Evolutionary conservation across 1,140 invertebrate species (phyloP).

Genomic region (Geopemphigus sp.): DNA sequence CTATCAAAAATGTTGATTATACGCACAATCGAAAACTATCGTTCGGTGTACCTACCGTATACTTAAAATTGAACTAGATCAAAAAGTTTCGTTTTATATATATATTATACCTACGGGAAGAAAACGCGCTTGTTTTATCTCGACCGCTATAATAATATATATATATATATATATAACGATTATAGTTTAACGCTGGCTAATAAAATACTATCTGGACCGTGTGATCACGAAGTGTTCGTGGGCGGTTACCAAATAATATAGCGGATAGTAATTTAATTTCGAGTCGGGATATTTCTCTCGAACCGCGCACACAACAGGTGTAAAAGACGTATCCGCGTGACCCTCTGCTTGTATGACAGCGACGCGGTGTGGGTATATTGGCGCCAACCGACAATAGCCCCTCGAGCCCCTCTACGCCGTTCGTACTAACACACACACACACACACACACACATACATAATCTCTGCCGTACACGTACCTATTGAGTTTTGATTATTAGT

Average conservation of each 20-base stretch:
- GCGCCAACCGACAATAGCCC: slow-evolving; percentile 37
- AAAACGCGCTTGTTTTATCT: background rate
- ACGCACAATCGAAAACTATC: background rate
- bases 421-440: background rate
- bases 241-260: slow-evolving; percentile 37
- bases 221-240: slow-evolving; percentile 47
- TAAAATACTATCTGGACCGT: slow-evolving; percentile 21
- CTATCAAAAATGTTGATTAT: background rate
- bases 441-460: background rate
- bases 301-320: slow-evolving; percentile 36
- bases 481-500: slow-evolving; percentile 38
- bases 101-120: background rate
- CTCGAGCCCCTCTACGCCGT: slow-evolving; percentile 19
- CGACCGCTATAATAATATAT: background rate
- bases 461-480: slow-evolving; percentile 30
- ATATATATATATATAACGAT: slow-evolving; percentile 30
- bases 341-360: slow-evolving; percentile 25
- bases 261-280: slow-evolving; percentile 47
- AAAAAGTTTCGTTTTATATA: background rate
- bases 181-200: slow-evolving; percentile 7
- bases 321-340: slow-evolving; percentile 47
- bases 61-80: slow-evolving; percentile 23
- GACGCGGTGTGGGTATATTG: slow-evolving; percentile 35
- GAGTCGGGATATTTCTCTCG: slow-evolving; percentile 17
- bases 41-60: background rate